Base-by-base conservation (phyloP, 2,113 vertebrate species). In the Calypte anna region DNA sequence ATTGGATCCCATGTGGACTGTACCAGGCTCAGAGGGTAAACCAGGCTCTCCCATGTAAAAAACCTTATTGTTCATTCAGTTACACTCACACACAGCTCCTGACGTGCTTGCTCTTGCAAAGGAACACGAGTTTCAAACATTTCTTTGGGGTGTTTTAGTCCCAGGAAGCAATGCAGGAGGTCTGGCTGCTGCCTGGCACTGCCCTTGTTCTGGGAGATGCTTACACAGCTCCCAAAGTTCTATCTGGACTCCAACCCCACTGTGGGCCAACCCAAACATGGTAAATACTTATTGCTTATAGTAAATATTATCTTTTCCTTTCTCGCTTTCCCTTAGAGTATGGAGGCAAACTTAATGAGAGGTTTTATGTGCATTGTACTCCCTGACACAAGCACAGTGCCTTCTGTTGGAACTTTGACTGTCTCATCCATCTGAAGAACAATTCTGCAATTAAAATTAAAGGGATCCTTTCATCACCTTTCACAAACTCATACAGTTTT, bases 261-360 rank as follows among this genome's bases (percentile, higher is more conserved):
- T 59, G 17, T 6, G 30, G 43, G n/a, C 61, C 61, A 90, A 82
- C 30, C 30, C 91, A 86, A 77, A 77, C 76, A 67, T 1, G 6
- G 64, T 55, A 55, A 82, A 72, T 77, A 66, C 67, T 90, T 82
- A 19, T 77, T 58, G 70, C 64, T 55, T 36, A 25, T 4, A 51
- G 70, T 67, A 82, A 90, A 77, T 77, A 77, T 50, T 77, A 54
- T 66, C 51, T 66, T 77, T 67, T 54, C 46, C 77, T 81, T 86
- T 90, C 87, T 76, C 30, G 44, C 64, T 67, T 82, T 82, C 77
- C 53, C 59, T 86, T 30, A 51, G 19, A 67, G 23, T 62, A 82
- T 54, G 43, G 64, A 73, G 46, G 31, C 73, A 48, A 86, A 61
- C 27, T 67, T 54, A 38, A 55, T 10, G 33, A 72, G 30, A 73